Base-by-base conservation (phyloP, 1,140 invertebrate species). In the Diuraphis noxia region DNA sequence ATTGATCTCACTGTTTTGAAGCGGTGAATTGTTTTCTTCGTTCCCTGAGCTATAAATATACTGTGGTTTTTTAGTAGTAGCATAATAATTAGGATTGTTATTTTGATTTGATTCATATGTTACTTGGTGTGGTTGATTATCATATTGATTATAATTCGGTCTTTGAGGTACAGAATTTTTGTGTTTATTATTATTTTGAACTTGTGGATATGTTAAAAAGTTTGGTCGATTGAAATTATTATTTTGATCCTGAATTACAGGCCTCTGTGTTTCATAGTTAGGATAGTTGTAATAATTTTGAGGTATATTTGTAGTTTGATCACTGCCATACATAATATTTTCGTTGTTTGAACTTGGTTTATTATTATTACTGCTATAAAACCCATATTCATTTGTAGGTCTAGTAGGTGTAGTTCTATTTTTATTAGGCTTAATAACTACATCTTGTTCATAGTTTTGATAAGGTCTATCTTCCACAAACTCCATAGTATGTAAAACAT, bases 241-340 rank as follows among this genome's bases (percentile, higher is more conserved):
- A 63, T 72, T n/a, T 72, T 72, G 84, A 79, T 84, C 34, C 43
- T 41, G 43, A 89, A 36, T 89, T 49, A 34, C 56, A n/a, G 72
- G 72, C 30, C 25, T 90, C 1, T 49, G 63, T 79, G 30, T 90
- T 90, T 81, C 72, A 90, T 90, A 81, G 13, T 13, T 89, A 34
- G 88, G 56, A 90, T 81, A 81, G 36, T 90, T 81, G 8, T 89
- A 77, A 46, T 89, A 23, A 89, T 49, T 90, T 81, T 91, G 88
- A 38, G 89, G 43, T 82, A 7, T 82, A 30, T 19, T 82, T 21
- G 88, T 81, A 13, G 88, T 77, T 81, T 79, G 63, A 25, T 52
- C 34, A 3, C 25, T 38, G 30, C 7, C 17, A 43, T 34, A 90
- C 0, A 79, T 49, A 49, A 79, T 38, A 38, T 82, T 8, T 81